phyloP scores from a whole-genome alignment of 2,113 vertebrate genomes.

The Neopipo cinnamomea region DNA sequence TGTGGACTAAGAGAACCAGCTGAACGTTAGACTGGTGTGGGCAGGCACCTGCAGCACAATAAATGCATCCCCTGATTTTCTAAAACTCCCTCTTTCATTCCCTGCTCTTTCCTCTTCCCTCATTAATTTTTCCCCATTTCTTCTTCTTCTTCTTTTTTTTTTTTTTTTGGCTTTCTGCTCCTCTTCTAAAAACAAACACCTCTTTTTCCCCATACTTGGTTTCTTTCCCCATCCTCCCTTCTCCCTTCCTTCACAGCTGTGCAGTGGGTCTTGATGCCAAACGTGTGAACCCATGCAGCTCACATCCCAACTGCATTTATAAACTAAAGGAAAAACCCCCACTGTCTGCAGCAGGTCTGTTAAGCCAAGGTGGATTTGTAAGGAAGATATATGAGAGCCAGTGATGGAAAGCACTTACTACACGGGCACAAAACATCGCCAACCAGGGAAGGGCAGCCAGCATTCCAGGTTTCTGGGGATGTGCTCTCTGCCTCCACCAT shows the following conservation, averaged over 20 bases:
- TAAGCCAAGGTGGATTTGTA: not conserved
- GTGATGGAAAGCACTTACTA: not conserved
- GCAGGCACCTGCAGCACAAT: not conserved
- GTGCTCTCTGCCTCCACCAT: fast-evolving
- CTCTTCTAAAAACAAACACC: not conserved
- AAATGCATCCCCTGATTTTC: not conserved
- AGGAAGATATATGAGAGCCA: not conserved
- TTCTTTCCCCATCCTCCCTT: not conserved
- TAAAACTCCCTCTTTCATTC: not conserved
- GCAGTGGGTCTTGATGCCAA: not conserved
- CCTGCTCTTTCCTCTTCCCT: not conserved
- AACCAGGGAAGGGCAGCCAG: not conserved
- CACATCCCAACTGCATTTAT: not conserved
- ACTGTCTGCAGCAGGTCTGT: not conserved
- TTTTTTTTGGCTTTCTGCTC: not conserved
- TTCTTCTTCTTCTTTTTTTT: not conserved
- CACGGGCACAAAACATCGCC: not conserved
- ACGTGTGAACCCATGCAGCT: not conserved
- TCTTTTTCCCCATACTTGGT: not conserved
- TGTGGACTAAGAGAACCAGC: not conserved
- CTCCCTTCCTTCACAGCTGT: not conserved
- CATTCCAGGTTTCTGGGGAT: not conserved
- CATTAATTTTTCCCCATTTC: not conserved
- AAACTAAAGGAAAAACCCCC: not conserved
- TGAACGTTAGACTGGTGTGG: not conserved